A percentile compares a stretch with the other conserved stretches of the same genome.
Conservation (phyloP, 2,888 invertebrate genomes). For the Calameuta pallipes region DNA sequence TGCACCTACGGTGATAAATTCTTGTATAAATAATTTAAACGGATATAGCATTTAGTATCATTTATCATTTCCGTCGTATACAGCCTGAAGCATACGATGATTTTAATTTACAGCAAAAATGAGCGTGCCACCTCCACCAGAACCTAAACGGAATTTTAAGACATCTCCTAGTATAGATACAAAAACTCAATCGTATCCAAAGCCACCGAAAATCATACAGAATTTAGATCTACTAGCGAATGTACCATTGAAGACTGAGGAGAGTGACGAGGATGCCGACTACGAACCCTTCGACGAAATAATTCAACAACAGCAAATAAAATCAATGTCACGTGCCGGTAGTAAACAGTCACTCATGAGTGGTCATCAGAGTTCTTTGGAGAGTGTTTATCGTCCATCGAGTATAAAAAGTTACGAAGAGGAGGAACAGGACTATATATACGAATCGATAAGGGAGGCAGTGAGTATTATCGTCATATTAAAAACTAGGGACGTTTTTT, state of each 20-base stretch:
- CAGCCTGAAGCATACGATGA: not conserved
- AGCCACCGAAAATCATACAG: conserved; percentile 28
- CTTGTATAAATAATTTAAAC: not conserved
- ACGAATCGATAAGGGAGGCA: conserved; percentile 58
- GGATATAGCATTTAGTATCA: not conserved
- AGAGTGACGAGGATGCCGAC: conserved; percentile 53
- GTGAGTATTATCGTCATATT: conserved; percentile 35
- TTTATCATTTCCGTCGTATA: not conserved
- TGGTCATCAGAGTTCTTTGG: conserved; percentile 47
- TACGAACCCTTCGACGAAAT: conserved; percentile 57
- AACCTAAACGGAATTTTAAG: conserved; percentile 12
- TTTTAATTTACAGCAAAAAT: conserved; percentile 36
- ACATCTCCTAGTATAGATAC: not conserved
- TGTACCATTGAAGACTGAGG: conserved; percentile 51
- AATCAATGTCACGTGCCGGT: conserved; percentile 24
- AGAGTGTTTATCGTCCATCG: conserved; percentile 53
- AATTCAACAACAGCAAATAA: conserved; percentile 45
- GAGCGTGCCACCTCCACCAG: conserved; percentile 39
- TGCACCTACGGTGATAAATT: not conserved
- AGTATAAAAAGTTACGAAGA: conserved; percentile 48
- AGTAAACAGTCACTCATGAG: conserved; percentile 51
- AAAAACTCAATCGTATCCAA: not conserved
- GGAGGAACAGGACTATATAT: conserved; percentile 56
- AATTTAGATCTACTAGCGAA: conserved; percentile 59
- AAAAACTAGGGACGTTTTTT: not conserved